Base-by-base conservation (phyloP, 2,797 vertebrate genomes). In the Halcyon badia region DNA sequence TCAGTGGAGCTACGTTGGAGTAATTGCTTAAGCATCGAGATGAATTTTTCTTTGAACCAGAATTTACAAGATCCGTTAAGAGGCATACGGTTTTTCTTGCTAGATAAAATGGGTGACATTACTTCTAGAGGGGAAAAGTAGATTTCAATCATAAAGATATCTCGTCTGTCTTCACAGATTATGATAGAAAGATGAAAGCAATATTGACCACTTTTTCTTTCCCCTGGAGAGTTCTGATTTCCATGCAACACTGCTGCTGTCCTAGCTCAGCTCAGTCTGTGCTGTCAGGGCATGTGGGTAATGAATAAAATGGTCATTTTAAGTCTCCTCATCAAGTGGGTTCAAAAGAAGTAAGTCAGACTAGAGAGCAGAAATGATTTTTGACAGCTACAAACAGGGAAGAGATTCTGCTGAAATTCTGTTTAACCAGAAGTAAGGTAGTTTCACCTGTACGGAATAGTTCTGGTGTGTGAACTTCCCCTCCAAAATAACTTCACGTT, bases 331-430 rank as follows among this genome's bases (percentile, higher is more conserved):
- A 85, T 89, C 69, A 91, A 77, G 42, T 56, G n/a, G 37, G 20
- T 96, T 97, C 62, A 75, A 77, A 89, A 89, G 41, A 51, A 80
- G 22, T 89, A 68, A 92, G 93, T 91, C 82, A 89, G 52, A 18
- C 44, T 81, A 70, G 49, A 90, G 70, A 96, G 87, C 28, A 94
- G 60, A 51, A 78, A 79, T 87, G 0, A 75, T 19, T 85, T 93
- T 78, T 95, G 90, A 37, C 58, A 95, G 61, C 66, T 93, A 25
- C 30, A 66, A 66, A 73, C 22, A 77, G 60, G 26, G 30, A 90
- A 89, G 93, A 51, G 31, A 66, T 66, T 46, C 51, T 68, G 31
- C 31, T 91, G 71, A 80, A 89, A 56, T 31, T 57, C 57, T 83
- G 13, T 91, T 84, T 84, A 62, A 71, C 76, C 80, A 39, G 37